A percentile compares a stretch with the other conserved stretches of the same genome.
Conservation (phyloP, 2,797 vertebrate genomes). For the Sternarchorhynchus goeldii region DNA sequence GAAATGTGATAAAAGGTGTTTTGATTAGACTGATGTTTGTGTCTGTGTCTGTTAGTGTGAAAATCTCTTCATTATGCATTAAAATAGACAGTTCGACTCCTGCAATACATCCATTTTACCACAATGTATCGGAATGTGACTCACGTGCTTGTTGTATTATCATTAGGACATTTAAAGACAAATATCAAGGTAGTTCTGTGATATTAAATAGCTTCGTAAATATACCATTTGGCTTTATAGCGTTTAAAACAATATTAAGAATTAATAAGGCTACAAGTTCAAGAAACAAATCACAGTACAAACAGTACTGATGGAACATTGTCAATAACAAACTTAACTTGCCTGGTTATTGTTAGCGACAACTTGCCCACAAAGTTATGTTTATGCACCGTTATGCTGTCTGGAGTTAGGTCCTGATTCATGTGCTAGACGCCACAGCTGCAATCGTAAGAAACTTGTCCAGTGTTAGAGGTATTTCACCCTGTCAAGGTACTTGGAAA, state of each 20-base stretch:
- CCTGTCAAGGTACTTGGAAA: background rate
- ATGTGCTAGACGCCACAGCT: too few species aligned
- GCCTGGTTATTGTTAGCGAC: background rate
- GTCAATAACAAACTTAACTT: background rate
- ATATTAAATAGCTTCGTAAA: background rate
- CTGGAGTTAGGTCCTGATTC: background rate
- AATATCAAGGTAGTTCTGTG: background rate
- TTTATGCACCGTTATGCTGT: background rate
- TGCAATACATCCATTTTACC: background rate
- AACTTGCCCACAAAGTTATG: background rate
- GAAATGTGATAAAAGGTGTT: background rate
- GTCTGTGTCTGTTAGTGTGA: background rate
- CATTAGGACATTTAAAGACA: background rate
- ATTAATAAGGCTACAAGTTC: too few species aligned
- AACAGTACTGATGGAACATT: too few species aligned
- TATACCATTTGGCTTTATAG: background rate
- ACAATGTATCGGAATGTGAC: conserved; percentile 44
- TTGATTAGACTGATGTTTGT: too few species aligned
- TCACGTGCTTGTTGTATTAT: background rate
- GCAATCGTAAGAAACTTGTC: background rate
- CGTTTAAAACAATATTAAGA: too few species aligned
- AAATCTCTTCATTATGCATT: background rate
- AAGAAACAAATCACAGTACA: too few species aligned
- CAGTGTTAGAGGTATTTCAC: background rate
- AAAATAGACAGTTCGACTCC: background rate